phyloP scores from a whole-genome alignment of 2,797 vertebrate species.

The Moxostoma hubbsi region DNA sequence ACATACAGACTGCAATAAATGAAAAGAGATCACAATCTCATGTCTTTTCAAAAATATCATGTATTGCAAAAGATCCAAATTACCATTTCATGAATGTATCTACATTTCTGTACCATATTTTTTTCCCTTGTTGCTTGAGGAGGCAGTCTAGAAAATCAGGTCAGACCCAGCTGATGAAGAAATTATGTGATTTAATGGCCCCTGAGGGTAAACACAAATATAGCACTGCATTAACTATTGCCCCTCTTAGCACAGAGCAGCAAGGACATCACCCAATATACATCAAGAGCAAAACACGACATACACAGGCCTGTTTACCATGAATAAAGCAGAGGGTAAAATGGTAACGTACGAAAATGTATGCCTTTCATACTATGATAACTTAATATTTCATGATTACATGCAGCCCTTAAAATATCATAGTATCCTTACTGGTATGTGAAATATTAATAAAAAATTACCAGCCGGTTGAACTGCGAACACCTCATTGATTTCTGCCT shows the following conservation, averaged over 20 bases:
- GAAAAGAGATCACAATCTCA: background rate
- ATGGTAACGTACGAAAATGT: conserved; percentile 5
- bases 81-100: background rate
- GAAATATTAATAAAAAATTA: conserved; percentile 7
- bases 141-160: conserved; percentile 76
- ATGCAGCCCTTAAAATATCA: conserved; percentile 1
- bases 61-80: background rate
- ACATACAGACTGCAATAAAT: background rate
- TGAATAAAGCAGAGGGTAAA: background rate
- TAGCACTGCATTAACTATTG: conserved; percentile 72
- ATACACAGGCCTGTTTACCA: background rate
- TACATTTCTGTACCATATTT: conserved; percentile 52
- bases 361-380: conserved; percentile 6
- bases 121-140: conserved; percentile 63
- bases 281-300: conserved; percentile 49
- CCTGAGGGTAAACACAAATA: conserved; percentile 79
- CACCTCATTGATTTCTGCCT: no score
- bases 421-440: background rate
- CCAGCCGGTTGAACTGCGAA: no score
- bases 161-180: conserved; percentile 78
- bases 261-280: conserved; percentile 69
- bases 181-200: conserved; percentile 82
- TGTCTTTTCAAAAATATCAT: background rate
- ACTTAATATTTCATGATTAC: conserved; percentile 27
- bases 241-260: conserved; percentile 66